These are phyloP conservation scores for Nymphalis urticae DNA, from an alignment of 2,888 invertebrate genomes.

Conservation along the genomic window DNA sequence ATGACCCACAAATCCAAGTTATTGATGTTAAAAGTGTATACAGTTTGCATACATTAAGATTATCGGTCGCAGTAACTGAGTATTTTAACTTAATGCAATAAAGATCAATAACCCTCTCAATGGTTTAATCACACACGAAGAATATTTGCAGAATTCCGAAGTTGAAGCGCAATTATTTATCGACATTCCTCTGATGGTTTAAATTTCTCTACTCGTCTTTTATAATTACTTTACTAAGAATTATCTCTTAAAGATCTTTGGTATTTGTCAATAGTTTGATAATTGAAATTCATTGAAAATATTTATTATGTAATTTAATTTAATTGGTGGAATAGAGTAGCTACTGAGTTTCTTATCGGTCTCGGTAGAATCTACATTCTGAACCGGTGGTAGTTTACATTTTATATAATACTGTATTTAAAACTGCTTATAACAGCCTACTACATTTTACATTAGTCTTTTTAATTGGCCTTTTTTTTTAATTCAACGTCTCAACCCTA, in stretches of 20 bases:
- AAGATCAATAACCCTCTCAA: conserved; percentile 25
- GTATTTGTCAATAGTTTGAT: no score
- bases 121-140: conserved; percentile 21
- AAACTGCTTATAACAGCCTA: no score
- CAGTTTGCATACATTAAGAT: conserved; percentile 13
- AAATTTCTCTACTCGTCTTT: conserved; percentile 4
- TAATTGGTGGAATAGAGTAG: no score
- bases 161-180: conserved; percentile 4
- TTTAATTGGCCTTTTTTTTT: background rate
- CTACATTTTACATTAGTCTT: no score
- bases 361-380: no score
- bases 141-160: conserved; percentile 23
- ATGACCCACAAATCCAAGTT: conserved; percentile 22
- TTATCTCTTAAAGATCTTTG: background rate
- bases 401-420: no score
- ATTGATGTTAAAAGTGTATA: conserved; percentile 13
- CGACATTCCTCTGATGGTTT: conserved; percentile 13
- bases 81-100: conserved; percentile 4
- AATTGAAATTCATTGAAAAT: no score
- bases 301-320: no score
- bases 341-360: no score
- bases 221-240: background rate
- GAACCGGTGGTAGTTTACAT: no score
- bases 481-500: background rate
- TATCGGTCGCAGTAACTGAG: conserved; percentile 19